Conservation (phyloP, 2,797 vertebrate genomes). For the Hephaestus fuliginosus region DNA sequence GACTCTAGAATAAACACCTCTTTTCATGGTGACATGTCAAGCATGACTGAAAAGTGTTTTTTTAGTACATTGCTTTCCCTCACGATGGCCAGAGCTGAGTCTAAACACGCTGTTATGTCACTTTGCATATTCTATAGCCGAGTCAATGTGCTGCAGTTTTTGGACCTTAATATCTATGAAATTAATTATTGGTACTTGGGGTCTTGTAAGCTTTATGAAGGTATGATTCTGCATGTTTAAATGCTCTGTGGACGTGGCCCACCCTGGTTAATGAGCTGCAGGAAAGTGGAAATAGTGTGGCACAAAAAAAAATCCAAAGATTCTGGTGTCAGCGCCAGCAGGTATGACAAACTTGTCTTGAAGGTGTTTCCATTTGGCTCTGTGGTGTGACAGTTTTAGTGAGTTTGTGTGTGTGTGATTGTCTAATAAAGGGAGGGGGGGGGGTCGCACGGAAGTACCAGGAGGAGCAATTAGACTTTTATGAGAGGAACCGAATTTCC, state of each 20-base stretch:
- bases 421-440: slow-evolving; percentile 17
- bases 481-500: slow-evolving; percentile 76
- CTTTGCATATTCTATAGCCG: slow-evolving; percentile 27
- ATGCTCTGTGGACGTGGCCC: slow-evolving; percentile 20
- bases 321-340: slow-evolving; percentile 24
- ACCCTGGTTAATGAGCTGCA: slow-evolving; percentile 11
- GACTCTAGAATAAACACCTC: slow-evolving; percentile 58
- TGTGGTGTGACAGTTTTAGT: slow-evolving; percentile 49
- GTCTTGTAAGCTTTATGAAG: slow-evolving; percentile 25
- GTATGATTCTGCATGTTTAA: slow-evolving; percentile 23
- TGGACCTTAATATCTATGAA: slow-evolving; percentile 27
- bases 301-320: slow-evolving; percentile 37
- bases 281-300: slow-evolving; percentile 14
- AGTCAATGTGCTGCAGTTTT: slow-evolving; percentile 15
- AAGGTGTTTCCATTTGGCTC: slow-evolving; percentile 58
- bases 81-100: slow-evolving; percentile 26
- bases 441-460: slow-evolving; percentile 54
- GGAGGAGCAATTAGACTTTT: slow-evolving; percentile 76
- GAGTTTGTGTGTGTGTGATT: slow-evolving; percentile 40
- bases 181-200: slow-evolving; percentile 43
- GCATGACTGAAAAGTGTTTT: slow-evolving; percentile 45
- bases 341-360: slow-evolving; percentile 35
- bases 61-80: slow-evolving; percentile 58
- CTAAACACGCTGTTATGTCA: slow-evolving; percentile 41
- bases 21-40: slow-evolving; percentile 60